Conservation (phyloP, 2,113 vertebrate species). For the Paraplagusia blochii region DNA sequence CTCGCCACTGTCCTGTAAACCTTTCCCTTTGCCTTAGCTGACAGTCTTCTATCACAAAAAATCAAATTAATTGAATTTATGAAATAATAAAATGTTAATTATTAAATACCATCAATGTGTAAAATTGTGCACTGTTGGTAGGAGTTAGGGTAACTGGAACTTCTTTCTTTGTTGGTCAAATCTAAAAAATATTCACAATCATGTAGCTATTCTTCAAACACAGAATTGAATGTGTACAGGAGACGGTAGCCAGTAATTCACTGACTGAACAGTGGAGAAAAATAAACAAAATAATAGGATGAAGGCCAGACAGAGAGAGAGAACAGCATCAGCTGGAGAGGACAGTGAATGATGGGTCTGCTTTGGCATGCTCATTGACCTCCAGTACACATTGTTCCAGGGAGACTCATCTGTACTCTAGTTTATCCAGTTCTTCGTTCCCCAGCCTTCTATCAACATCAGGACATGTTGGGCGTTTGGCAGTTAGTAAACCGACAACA, state of each 20-base stretch:
- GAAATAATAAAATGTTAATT: no score
- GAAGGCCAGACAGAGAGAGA: not conserved
- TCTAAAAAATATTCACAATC: no score
- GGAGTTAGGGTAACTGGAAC: no score
- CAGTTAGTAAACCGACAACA: slow-evolving; percentile 1
- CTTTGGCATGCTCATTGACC: slow-evolving; percentile 12
- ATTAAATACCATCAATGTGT: no score
- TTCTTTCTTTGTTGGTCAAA: no score
- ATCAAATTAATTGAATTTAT: no score
- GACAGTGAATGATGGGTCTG: slow-evolving; percentile 10
- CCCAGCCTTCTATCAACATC: slow-evolving; percentile 35
- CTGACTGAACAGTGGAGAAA: not conserved
- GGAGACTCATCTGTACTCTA: slow-evolving; percentile 12
- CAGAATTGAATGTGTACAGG: slow-evolving; percentile 9
- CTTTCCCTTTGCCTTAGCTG: no score
- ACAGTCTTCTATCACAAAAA: no score
- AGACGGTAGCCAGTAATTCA: not conserved
- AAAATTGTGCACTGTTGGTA: no score
- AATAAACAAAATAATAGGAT: slow-evolving; percentile 15
- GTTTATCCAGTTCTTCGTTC: slow-evolving; percentile 19
- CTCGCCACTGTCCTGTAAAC: no score
- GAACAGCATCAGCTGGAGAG: slow-evolving; percentile 5
- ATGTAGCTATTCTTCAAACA: not conserved
- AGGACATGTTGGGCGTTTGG: slow-evolving; percentile 26
- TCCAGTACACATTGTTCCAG: slow-evolving; percentile 49